Conservation (phyloP, 2,888 invertebrate genomes). For the Polyploca ridens region DNA sequence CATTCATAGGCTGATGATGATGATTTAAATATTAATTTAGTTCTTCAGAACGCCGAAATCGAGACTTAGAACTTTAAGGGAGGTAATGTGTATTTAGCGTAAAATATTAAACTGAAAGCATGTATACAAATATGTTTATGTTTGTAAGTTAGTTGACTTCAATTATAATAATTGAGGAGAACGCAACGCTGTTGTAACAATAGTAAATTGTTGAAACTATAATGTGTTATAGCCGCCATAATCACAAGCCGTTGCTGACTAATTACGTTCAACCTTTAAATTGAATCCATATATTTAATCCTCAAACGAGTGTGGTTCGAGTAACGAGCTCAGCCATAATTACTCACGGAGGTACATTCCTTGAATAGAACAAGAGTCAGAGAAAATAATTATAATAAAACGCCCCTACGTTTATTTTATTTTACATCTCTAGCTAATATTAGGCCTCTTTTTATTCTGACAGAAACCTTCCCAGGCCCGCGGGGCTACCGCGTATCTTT, state of each 20-base stretch:
- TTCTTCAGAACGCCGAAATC: neutral
- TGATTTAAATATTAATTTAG: neutral
- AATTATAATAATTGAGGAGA: neutral
- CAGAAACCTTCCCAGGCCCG: too few relatives aligned
- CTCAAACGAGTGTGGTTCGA: too few relatives aligned
- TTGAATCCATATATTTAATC: neutral
- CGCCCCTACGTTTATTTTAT: too few relatives aligned
- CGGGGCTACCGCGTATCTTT: too few relatives aligned
- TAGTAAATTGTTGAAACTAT: slow-evolving; percentile 27
- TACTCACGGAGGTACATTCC: too few relatives aligned
- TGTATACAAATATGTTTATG: neutral
- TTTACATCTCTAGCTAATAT: too few relatives aligned
- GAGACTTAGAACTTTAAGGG: neutral
- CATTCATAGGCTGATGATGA: too few relatives aligned
- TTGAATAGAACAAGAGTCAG: too few relatives aligned
- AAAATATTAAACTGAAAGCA: neutral
- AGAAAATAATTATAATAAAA: too few relatives aligned
- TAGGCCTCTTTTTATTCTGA: too few relatives aligned
- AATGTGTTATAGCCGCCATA: slow-evolving; percentile 44
- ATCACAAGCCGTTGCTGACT: slow-evolving; percentile 39
- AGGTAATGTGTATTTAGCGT: neutral
- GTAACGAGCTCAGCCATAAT: too few relatives aligned
- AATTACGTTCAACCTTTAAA: slow-evolving; percentile 18
- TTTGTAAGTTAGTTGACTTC: neutral
- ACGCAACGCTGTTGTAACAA: neutral